phyloP scores from a whole-genome alignment of 1,140 invertebrate genomes.

The Batillaria attramentaria region DNA sequence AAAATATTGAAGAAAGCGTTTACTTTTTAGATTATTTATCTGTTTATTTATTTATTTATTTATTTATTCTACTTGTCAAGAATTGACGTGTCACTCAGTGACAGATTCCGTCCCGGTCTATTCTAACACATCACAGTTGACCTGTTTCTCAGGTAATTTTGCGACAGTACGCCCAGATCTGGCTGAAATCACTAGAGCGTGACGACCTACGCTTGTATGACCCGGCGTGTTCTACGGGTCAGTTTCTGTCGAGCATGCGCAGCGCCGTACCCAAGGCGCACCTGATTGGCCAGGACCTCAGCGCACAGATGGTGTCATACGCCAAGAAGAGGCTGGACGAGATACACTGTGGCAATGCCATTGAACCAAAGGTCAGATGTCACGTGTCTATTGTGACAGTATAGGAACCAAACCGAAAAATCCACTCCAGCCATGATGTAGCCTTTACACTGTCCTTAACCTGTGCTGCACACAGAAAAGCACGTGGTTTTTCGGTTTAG shows the following conservation, averaged over 20 bases:
- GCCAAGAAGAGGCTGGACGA: slow-evolving; percentile 53
- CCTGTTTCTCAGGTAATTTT: slow-evolving; percentile 28
- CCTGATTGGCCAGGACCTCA: slow-evolving; percentile 52
- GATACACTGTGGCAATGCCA: slow-evolving; percentile 49
- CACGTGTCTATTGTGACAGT: neutral
- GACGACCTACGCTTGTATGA: slow-evolving; percentile 50
- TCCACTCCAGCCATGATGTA: no score
- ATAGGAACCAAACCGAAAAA: no score
- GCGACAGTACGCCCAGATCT: slow-evolving; percentile 45
- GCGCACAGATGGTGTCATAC: slow-evolving; percentile 51
- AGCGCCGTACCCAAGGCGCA: slow-evolving; percentile 39
- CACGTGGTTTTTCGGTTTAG: no score
- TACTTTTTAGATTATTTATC: no score
- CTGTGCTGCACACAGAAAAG: no score
- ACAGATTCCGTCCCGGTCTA: neutral
- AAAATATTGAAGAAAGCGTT: no score
- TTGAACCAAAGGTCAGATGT: slow-evolving; percentile 40
- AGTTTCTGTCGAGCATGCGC: slow-evolving; percentile 54
- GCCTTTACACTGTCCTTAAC: no score
- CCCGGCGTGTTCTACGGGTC: slow-evolving; percentile 55
- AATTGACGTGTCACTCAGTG: neutral
- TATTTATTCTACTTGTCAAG: neutral
- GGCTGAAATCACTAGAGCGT: slow-evolving; percentile 43
- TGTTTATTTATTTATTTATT: slow-evolving; percentile 14
- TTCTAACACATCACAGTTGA: neutral